phyloP scores from a whole-genome alignment of 2,888 invertebrate genomes.

The Chouioia cunea region DNA sequence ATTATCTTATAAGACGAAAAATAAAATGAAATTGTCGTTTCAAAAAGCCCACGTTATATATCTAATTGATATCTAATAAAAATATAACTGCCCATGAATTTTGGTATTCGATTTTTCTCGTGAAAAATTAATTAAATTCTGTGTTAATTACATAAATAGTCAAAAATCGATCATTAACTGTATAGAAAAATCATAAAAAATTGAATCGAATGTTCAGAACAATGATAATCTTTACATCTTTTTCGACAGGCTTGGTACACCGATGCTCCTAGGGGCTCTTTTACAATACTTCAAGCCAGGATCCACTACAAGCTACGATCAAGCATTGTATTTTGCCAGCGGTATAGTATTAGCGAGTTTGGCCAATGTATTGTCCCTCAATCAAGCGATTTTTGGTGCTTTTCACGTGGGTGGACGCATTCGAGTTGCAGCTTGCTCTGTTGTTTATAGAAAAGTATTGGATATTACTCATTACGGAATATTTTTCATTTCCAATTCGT shows the following conservation, averaged over 20 bases:
- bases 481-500: too few species aligned
- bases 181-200: too few species aligned
- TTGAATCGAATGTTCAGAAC: neutral
- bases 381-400: constrained; percentile 77
- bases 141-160: too few species aligned
- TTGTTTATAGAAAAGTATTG: constrained; percentile 88
- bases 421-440: constrained; percentile 83
- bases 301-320: constrained; percentile 50
- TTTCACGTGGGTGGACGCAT: constrained; percentile 86
- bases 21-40: too few species aligned
- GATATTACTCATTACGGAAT: neutral
- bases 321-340: constrained; percentile 60
- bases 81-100: too few species aligned
- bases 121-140: too few species aligned
- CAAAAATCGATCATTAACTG: too few species aligned
- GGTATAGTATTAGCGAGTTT: constrained; percentile 61
- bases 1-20: too few species aligned
- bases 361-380: constrained; percentile 73
- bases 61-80: too few species aligned
- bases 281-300: constrained; percentile 71
- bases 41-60: too few species aligned
- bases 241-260: constrained; percentile 74
- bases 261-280: constrained; percentile 76
- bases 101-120: too few species aligned
- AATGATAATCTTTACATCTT: neutral